Percentiles rank a stretch among this genome's conserved stretches.
Evolutionary conservation across 2,113 vertebrate genomes (phyloP).

Genomic region (Melanocharis versteri): DNA sequence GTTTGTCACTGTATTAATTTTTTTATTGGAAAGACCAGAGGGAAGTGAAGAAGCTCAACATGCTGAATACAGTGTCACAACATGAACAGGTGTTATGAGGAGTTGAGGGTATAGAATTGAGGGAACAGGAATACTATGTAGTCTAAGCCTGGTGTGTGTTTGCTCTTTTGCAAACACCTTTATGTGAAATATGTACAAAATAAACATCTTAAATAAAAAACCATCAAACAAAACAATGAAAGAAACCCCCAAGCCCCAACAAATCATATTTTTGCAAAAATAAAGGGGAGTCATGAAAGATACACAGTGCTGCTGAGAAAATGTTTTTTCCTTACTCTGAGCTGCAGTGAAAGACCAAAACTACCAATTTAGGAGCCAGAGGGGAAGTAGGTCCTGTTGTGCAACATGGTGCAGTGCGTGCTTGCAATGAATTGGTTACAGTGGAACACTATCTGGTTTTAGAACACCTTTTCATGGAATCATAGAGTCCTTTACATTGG

Average conservation of each 20-base stretch:
- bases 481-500: background rate
- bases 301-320: background rate
- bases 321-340: background rate
- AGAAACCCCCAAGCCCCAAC: fast-evolving
- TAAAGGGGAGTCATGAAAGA: background rate
- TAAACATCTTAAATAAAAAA: background rate
- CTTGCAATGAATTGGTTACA: background rate
- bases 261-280: background rate
- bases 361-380: background rate
- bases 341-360: background rate
- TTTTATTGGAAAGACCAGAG: background rate
- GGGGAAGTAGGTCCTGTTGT: background rate
- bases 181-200: background rate
- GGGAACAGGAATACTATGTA: background rate
- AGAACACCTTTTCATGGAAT: background rate
- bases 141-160: background rate
- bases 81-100: background rate
- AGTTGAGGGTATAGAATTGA: background rate
- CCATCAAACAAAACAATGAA: background rate
- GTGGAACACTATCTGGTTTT: background rate
- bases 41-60: background rate
- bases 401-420: no score
- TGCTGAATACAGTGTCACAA: background rate
- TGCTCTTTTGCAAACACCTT: background rate
- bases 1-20: background rate